Evolutionary conservation across 1,140 invertebrate species (phyloP).

Genomic region (Stegodyphus mimosarum): DNA sequence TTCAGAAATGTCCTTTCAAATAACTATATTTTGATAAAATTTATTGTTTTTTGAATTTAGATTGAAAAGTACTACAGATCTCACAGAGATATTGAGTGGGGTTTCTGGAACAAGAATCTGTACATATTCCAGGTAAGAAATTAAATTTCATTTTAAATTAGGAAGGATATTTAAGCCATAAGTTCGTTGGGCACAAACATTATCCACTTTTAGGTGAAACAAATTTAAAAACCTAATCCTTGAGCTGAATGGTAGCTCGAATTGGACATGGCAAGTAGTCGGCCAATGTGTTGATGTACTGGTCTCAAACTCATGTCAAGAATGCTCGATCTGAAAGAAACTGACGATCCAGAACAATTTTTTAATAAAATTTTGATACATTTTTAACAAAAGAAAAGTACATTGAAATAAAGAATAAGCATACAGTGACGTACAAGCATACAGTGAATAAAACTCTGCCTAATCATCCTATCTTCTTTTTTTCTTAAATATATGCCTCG

Average conservation of each 20-base stretch:
- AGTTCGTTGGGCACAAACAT: not conserved
- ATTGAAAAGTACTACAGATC: slow-evolving; percentile 40
- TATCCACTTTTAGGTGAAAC: not conserved
- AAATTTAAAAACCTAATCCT: not conserved
- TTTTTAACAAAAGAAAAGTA: too few species aligned
- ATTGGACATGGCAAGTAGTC: too few species aligned
- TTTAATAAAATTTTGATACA: too few species aligned
- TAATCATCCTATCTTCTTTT: too few species aligned
- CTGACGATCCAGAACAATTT: too few species aligned
- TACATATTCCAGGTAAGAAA: slow-evolving; percentile 44
- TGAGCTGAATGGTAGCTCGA: not conserved
- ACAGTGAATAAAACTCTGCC: too few species aligned
- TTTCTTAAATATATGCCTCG: too few species aligned
- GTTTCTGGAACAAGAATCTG: slow-evolving; percentile 47
- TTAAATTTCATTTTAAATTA: not conserved
- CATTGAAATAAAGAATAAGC: too few species aligned
- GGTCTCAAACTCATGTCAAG: too few species aligned
- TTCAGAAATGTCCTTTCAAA: not conserved
- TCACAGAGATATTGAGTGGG: slow-evolving; percentile 63
- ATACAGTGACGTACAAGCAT: too few species aligned
- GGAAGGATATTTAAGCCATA: not conserved
- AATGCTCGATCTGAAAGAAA: too few species aligned
- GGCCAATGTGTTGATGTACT: too few species aligned
- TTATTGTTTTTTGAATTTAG: not conserved
- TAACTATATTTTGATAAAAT: not conserved